phyloP scores from a whole-genome alignment of 1,140 invertebrate species.

The Macrostomum lignano region DNA sequence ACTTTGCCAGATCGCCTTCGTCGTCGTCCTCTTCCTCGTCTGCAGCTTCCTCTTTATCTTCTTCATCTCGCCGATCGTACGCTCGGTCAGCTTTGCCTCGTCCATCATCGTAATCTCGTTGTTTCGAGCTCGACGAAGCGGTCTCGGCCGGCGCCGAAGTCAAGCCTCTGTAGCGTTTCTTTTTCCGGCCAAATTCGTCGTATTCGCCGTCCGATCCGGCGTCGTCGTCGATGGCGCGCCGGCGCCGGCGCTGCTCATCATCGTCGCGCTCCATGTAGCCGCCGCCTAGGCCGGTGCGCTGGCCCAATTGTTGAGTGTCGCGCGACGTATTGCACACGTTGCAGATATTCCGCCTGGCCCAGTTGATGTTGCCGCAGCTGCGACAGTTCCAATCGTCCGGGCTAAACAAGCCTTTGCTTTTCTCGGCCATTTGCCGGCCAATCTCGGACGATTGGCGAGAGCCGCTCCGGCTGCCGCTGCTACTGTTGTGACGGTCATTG shows the following conservation, averaged over 20 bases:
- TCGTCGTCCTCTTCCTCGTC: constrained; percentile 23
- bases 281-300: constrained; percentile 16
- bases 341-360: constrained; percentile 75
- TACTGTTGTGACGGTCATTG: constrained; percentile 12
- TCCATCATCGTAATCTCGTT: too few species aligned
- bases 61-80: too few species aligned
- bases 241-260: too few species aligned
- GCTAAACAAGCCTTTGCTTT: constrained; percentile 81
- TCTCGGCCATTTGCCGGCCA: constrained; percentile 83
- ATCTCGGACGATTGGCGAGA: constrained; percentile 44
- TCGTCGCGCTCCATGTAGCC: constrained; percentile 24
- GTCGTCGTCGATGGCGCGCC: constrained; percentile 12
- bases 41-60: too few species aligned
- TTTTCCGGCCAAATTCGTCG: constrained; percentile 49
- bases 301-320: constrained; percentile 7
- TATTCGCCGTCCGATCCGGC: constrained; percentile 15
- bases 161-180: too few species aligned
- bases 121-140: too few species aligned
- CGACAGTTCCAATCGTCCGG: constrained; percentile 96
- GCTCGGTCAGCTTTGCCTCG: too few species aligned
- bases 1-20: too few species aligned
- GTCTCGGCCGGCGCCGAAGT: too few species aligned
- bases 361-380: constrained; percentile 89
- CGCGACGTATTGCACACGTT: constrained; percentile 97
- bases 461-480: constrained; percentile 8